Conservation (phyloP, 2,888 invertebrate genomes). For the Nyleta sp. region DNA sequence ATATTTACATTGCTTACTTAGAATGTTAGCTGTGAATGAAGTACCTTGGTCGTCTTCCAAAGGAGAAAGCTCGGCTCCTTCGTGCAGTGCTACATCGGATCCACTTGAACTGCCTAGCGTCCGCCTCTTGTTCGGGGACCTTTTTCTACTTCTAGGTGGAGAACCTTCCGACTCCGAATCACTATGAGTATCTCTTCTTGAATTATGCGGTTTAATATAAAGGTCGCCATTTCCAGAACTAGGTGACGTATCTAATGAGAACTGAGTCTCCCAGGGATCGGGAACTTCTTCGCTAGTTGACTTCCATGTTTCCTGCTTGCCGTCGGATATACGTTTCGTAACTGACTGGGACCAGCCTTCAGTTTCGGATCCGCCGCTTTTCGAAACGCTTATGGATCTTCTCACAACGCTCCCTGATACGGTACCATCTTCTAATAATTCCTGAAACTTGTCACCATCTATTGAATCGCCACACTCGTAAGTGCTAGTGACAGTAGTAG, state of each 20-base stretch:
- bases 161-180: slow-evolving; percentile 77
- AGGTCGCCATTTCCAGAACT: slow-evolving; percentile 78
- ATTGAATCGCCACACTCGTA: slow-evolving; percentile 50
- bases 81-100: slow-evolving; percentile 86
- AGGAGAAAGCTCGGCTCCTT: slow-evolving; percentile 85
- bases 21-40: slow-evolving; percentile 82
- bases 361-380: slow-evolving; percentile 14
- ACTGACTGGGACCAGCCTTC: slow-evolving; percentile 62
- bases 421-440: slow-evolving; percentile 58
- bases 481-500: not conserved
- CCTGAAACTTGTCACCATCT: slow-evolving; percentile 62
- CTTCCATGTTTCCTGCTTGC: slow-evolving; percentile 73
- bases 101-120: slow-evolving; percentile 86
- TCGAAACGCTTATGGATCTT: slow-evolving; percentile 27
- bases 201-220: slow-evolving; percentile 76
- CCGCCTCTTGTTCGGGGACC: slow-evolving; percentile 80
- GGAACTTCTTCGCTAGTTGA: slow-evolving; percentile 67
- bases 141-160: slow-evolving; percentile 75
- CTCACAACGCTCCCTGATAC: slow-evolving; percentile 27
- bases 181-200: slow-evolving; percentile 77
- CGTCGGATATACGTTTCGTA: slow-evolving; percentile 65
- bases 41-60: slow-evolving; percentile 86
- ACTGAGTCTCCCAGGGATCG: slow-evolving; percentile 78
- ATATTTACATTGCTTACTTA: slow-evolving; percentile 82
- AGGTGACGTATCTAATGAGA: slow-evolving; percentile 78